Conservation (phyloP, 2,888 invertebrate species). For the Lasioglossum calceatum region DNA sequence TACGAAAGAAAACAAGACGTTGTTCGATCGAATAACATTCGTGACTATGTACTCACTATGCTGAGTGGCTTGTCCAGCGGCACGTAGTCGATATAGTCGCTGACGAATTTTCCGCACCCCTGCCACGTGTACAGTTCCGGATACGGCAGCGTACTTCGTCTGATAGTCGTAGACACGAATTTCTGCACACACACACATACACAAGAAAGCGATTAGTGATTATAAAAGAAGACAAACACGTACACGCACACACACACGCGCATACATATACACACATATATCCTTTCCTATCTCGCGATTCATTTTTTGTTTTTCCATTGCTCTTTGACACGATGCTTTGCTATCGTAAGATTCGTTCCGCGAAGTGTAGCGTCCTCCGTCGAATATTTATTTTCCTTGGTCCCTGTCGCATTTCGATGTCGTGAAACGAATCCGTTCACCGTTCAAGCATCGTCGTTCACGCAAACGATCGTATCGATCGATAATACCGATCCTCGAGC, state of each 20-base stretch:
- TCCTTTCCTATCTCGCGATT: conserved; percentile 42
- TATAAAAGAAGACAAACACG: conserved; percentile 25
- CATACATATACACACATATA: not conserved
- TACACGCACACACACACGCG: too few relatives aligned
- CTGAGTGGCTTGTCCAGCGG: conserved; percentile 88
- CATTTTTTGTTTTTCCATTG: conserved; percentile 26
- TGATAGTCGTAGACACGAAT: conserved; percentile 94
- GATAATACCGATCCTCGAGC: not conserved
- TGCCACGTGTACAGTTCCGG: conserved; percentile 90
- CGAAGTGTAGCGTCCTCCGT: not conserved
- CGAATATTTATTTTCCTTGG: conserved; percentile 20
- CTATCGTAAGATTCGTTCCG: conserved; percentile 36
- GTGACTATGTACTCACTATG: conserved; percentile 87
- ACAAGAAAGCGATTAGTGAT: conserved; percentile 35
- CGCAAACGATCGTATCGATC: not conserved
- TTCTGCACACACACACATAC: conserved; percentile 86
- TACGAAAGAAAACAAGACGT: conserved; percentile 14
- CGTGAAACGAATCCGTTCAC: conserved; percentile 9
- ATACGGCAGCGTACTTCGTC: conserved; percentile 91
- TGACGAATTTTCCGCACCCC: conserved; percentile 90
- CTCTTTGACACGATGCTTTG: conserved; percentile 32
- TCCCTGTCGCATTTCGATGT: not conserved
- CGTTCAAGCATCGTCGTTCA: not conserved
- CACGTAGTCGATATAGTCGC: conserved; percentile 92
- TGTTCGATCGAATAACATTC: conserved; percentile 27